Evolutionary conservation across 2,113 vertebrate species (phyloP), one percentile per base, ranked within the genome.

Genomic region (Kryptolebias marmoratus): DNA sequence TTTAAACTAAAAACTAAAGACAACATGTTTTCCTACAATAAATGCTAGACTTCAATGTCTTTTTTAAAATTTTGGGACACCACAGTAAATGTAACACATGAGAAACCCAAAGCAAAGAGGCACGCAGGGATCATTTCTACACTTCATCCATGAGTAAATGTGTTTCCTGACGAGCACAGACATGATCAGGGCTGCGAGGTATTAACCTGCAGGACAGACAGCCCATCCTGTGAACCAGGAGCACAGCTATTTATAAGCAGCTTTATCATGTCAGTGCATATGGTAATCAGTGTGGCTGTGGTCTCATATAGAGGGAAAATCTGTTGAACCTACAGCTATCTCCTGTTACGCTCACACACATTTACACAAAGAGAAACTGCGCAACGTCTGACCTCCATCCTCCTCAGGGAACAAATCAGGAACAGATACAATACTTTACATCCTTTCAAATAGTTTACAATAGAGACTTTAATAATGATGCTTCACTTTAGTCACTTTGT

Each of bases 251-350:
- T 91, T 90, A 84, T 85, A 88, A 83, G 77, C 66, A 73, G 79
- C 83, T 87, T 86, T 89, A 92, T 92, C 90, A 88, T 85, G 73
- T 75, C 78, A 82, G 80, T 85, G 83, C 83, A 81, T 88, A 89
- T 89, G 90, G 69, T 90, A 86, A 91, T 92, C 86, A 89, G 84
- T 72, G 49, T 60, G 73, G 72, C 22, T 70, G 52, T 65, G 73
- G 55, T 42, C 70, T 77, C 39, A 63, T 62, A 75, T 55, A 30
- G 61, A 48, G 77, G 75, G 67, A 61, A 65, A 48, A 64, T 69
- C 52, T 62, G 71, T 64, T 0, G 54, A 42, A 57, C 48, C 44
- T 56, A 47, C n/a, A 44, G 30, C 47, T 39, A 52, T 55, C 56
- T 0, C 53, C 31, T 60, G 36, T 45, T 48, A 50, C 18, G 56